Conservation (phyloP, 2,888 invertebrate genomes). For the Cephus spinipes region DNA sequence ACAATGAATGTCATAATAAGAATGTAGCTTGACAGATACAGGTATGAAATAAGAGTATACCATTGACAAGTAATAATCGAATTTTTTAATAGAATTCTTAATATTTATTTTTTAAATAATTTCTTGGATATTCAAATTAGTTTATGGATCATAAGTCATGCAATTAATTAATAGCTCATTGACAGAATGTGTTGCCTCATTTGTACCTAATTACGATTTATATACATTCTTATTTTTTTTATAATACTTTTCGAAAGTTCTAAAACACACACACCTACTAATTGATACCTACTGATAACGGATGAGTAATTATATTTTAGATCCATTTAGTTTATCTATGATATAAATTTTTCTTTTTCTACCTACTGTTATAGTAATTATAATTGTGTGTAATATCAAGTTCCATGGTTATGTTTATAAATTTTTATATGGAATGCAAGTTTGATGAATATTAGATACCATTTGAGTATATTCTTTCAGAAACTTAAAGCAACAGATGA, state of each 20-base stretch:
- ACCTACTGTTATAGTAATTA: not conserved
- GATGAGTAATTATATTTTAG: not conserved
- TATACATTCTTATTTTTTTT: not conserved
- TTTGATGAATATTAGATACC: not conserved
- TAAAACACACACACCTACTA: not conserved
- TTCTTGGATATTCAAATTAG: not conserved
- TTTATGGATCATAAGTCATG: not conserved
- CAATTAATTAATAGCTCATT: not conserved
- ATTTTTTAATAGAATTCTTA: not conserved
- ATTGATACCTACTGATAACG: not conserved
- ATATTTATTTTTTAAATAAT: not conserved
- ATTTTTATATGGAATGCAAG: not conserved
- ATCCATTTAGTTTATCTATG: not conserved
- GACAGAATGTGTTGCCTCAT: not conserved
- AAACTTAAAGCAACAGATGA: not conserved
- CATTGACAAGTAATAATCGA: not conserved
- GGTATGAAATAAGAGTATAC: not conserved
- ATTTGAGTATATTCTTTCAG: not conserved
- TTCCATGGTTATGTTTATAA: not conserved
- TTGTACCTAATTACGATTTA: not conserved
- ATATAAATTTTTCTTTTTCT: not conserved
- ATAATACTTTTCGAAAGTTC: not conserved
- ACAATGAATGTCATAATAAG: conserved; percentile 39
- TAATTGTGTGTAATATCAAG: not conserved
- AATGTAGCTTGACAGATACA: conserved; percentile 21